phyloP scores from a whole-genome alignment of 2,888 invertebrate species.

The Drosophila atroscutellata region DNA sequence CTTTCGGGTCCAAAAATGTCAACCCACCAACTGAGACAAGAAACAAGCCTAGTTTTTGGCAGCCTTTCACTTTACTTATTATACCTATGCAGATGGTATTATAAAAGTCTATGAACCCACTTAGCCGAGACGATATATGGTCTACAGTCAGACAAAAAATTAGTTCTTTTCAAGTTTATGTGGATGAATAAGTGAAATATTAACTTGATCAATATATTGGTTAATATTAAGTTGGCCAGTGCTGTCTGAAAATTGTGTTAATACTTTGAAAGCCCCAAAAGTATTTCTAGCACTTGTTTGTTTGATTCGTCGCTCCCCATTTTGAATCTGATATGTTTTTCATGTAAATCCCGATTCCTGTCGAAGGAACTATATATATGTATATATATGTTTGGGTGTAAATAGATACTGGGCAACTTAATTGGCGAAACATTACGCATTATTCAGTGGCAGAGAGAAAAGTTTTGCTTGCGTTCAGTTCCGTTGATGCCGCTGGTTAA shows the following conservation, averaged over 20 bases:
- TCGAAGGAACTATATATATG: constrained; percentile 9
- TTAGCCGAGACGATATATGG: background rate
- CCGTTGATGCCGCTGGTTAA: constrained; percentile 10
- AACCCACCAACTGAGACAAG: constrained; percentile 33
- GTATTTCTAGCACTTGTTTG: too few relatives aligned
- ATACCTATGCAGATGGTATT: background rate
- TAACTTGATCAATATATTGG: background rate
- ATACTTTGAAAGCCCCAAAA: background rate
- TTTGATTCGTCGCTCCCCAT: background rate
- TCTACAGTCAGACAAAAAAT: background rate
- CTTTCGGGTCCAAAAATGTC: constrained; percentile 52
- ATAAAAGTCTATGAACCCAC: background rate
- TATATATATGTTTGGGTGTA: background rate
- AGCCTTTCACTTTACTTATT: background rate
- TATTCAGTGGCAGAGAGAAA: constrained; percentile 25
- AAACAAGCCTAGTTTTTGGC: background rate
- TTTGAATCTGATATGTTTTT: background rate
- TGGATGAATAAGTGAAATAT: background rate
- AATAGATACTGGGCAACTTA: constrained; percentile 30
- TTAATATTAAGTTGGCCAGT: background rate
- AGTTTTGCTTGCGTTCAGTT: constrained; percentile 4
- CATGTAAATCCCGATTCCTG: constrained; percentile 19
- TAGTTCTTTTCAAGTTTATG: too few relatives aligned
- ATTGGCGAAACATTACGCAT: constrained; percentile 57
- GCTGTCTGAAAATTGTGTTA: background rate